Base-by-base conservation (phyloP, 2,888 invertebrate genomes). In the Idaea aversata region DNA sequence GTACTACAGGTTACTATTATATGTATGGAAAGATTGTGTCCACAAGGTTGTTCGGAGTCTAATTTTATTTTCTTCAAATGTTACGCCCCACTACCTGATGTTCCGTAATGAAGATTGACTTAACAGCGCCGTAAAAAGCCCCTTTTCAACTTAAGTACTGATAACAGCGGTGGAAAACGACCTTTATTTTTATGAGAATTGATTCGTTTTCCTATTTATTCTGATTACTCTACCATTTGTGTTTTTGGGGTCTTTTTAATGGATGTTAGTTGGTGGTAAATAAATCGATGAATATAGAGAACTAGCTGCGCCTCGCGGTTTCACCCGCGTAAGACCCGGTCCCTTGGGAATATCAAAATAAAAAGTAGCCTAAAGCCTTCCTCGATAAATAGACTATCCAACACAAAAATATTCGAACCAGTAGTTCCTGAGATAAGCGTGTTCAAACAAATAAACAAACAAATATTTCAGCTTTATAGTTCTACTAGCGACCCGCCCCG, bases 41-140 rank as follows among this genome's bases (percentile, higher is more conserved):
- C 10, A 6, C 47, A 47, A 47, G 47, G 47, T 47, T 47, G 13
- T 47, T 47, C 47, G 7, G 4, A 47, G 47, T 5, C 47, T 47
- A 47, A 47, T 47, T 47, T 47, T 10, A 47, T 47, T 47, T 47
- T 13, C 13, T 47, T 47, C 7, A 47, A 47, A 47, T 47, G 47
- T 13, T 47, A 47, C 47, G 47, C 47, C 10, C 47, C 47, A 13
- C 25, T 25, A 47, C 7, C 67, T 63, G 66, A 66, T 72, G 71
- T 73, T 75, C 74, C 71, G 74, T 77, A 86, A 87, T 84, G 80
- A 83, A 82, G 84, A 86, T 79, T 84, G 86, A 79, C 83, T 80
- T 84, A 84, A 69, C 64, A 74, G 77, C 74, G 77, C 66, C 76
- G 71, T 82, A 80, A 83, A 83, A 78, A 70, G 62, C 47, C 69